Evolutionary conservation across 2,888 invertebrate genomes (phyloP), one percentile per base, ranked within the genome.

Genomic region (Coenonympha glycerion): DNA sequence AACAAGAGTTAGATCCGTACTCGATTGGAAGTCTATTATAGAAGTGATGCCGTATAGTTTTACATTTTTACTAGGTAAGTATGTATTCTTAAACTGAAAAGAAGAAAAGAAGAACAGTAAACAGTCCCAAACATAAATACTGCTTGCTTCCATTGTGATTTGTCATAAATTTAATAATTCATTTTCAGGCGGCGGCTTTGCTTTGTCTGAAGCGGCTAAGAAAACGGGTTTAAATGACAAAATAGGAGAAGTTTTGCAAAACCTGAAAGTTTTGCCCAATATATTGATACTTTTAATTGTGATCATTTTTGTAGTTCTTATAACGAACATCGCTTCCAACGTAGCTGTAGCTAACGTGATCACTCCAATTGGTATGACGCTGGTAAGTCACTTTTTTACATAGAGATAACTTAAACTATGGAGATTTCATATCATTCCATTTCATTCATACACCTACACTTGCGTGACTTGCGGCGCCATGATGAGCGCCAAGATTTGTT

Each of bases 251-350:
- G 2, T 46, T 1, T 53, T 82, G 21, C 45, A 59, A n/a, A 16
- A 6, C 0, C 45, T 79, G 3, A 52, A 62, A 5, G 1, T 0
- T 0, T 45, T 76, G 6, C 74, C 78, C 2, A 70, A 75, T 37
- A 2, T 26, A 0, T 0, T 66, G 0, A 45, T 76, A 0, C 11
- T 83, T 2, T 49, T 82, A 0, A 15, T 80, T 0, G 55, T 81
- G 0, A 68, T 80, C 2, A 1, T 72, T 0, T 52, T 74, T 1
- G 67, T 77, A 0, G 42, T 72, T 0, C 63, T 81, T 11, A 26
- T 82, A 0, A 85, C 85, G 0, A 85, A 86, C 47, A 78, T 86
- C 41, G 82, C 84, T 0, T 81, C 85, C 0, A 86, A 83, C 51
- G 77, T 85, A 0, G 85, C 79, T 1, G 71, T 82, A 3, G 68